These are phyloP conservation scores for Muntiacus reevesi DNA, from an alignment of 2,113 vertebrate genomes.

Conservation along the genomic window DNA sequence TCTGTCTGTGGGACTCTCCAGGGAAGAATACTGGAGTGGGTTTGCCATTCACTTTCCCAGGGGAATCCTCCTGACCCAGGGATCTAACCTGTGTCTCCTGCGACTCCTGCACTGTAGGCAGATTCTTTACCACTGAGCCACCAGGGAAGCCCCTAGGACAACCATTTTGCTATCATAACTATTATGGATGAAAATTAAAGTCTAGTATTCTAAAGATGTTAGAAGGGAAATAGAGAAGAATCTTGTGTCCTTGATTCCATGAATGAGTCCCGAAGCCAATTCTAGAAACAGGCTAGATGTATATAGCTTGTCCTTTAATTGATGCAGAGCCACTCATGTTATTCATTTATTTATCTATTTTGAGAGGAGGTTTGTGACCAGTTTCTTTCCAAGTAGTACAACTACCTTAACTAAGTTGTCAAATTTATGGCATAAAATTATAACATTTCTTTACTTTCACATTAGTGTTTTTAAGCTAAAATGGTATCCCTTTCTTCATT, in stretches of 20 bases:
- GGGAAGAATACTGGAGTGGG: neutral
- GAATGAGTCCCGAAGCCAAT: neutral
- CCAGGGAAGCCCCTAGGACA: neutral
- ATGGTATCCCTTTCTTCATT: neutral
- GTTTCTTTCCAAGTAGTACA: neutral
- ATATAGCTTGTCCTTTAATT: neutral
- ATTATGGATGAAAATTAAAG: neutral
- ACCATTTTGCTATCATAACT: neutral
- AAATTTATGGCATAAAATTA: neutral
- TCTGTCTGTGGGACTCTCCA: neutral
- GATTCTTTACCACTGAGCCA: neutral
- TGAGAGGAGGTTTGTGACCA: neutral
- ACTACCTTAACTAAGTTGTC: neutral
- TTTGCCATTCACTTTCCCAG: neutral
- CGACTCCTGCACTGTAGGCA: neutral
- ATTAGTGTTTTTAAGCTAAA: neutral
- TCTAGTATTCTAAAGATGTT: neutral
- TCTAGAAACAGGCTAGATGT: neutral
- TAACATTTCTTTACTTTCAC: neutral
- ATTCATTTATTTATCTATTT: neutral
- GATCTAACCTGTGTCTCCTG: neutral
- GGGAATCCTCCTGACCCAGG: neutral
- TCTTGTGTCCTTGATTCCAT: fast-evolving
- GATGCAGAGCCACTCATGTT: neutral
- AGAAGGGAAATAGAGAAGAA: neutral